These are phyloP conservation scores for Nothocercus nigrocapillus DNA, from an alignment of 2,113 vertebrate species.

Conservation along the genomic window DNA sequence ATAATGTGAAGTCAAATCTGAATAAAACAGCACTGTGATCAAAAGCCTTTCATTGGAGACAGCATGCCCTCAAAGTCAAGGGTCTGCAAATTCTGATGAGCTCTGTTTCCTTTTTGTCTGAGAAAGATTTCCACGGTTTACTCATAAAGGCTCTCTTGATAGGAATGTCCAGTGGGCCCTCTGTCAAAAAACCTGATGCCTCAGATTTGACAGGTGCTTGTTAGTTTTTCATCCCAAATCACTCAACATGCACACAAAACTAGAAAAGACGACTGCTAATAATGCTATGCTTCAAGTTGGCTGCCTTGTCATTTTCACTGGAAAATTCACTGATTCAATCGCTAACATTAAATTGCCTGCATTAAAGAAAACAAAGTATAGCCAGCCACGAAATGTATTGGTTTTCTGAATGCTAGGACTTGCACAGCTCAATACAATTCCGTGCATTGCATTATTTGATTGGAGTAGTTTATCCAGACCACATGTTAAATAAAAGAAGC, in stretches of 20 bases:
- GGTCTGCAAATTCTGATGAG: constrained; percentile 81
- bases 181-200: constrained; percentile 86
- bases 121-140: constrained; percentile 77
- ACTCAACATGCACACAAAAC: constrained; percentile 71
- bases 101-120: constrained; percentile 80
- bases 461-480: not conserved
- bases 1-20: constrained; percentile 94
- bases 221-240: constrained; percentile 86
- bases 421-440: not conserved
- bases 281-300: constrained; percentile 30
- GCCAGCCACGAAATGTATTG: not conserved
- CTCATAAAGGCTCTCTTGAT: constrained; percentile 86
- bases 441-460: not conserved
- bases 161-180: constrained; percentile 87
- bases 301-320: constrained; percentile 37
- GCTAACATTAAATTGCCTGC: constrained; percentile 46
- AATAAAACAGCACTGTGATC: constrained; percentile 90
- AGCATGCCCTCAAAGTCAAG: constrained; percentile 82
- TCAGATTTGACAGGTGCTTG: constrained; percentile 92
- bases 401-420: not conserved
- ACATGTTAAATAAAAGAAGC: not conserved
- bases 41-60: constrained; percentile 90
- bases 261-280: constrained; percentile 68
- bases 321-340: constrained; percentile 30
- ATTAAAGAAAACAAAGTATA: constrained; percentile 53